Evolutionary conservation across 2,888 invertebrate species (phyloP).

Genomic region (Parasteatoda lunata): DNA sequence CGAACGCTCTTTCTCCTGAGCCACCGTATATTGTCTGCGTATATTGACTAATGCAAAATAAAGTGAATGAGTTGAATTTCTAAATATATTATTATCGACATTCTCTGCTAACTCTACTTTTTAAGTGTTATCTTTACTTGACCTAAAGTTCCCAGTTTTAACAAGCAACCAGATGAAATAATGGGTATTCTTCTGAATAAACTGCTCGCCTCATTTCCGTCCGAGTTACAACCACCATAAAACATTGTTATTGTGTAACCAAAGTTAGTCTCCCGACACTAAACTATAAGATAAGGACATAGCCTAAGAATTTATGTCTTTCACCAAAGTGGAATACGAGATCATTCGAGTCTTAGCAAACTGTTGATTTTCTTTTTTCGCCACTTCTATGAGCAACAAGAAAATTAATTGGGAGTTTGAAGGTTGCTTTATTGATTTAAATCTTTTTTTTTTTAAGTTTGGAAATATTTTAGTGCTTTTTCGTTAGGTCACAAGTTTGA

Average conservation of each 20-base stretch:
- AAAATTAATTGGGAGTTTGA: no score
- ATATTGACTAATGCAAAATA: no score
- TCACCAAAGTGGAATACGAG: constrained; percentile 26
- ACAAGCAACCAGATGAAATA: constrained; percentile 11
- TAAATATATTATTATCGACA: no score
- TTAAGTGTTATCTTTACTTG: no score
- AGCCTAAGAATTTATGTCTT: constrained; percentile 50
- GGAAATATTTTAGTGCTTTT: no score
- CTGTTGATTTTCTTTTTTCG: constrained; percentile 11
- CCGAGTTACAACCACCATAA: constrained; percentile 45
- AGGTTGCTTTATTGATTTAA: no score
- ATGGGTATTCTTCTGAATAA: constrained; percentile 9
- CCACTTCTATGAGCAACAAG: constrained; percentile 26
- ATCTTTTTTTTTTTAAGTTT: no score
- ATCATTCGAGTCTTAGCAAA: background rate
- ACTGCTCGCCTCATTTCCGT: constrained; percentile 47
- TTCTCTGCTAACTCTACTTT: no score
- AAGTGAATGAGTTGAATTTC: no score
- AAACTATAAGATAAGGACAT: constrained; percentile 41
- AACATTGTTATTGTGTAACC: constrained; percentile 57
- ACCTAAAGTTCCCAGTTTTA: constrained; percentile 9
- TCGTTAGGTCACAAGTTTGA: no score
- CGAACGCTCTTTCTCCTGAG: no score
- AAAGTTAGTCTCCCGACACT: constrained; percentile 47
- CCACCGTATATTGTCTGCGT: no score